A percentile compares a stretch with the other conserved stretches of the same genome.
Evolutionary conservation across 2,888 invertebrate genomes (phyloP).

Genomic region (Deilephila porcellus): DNA sequence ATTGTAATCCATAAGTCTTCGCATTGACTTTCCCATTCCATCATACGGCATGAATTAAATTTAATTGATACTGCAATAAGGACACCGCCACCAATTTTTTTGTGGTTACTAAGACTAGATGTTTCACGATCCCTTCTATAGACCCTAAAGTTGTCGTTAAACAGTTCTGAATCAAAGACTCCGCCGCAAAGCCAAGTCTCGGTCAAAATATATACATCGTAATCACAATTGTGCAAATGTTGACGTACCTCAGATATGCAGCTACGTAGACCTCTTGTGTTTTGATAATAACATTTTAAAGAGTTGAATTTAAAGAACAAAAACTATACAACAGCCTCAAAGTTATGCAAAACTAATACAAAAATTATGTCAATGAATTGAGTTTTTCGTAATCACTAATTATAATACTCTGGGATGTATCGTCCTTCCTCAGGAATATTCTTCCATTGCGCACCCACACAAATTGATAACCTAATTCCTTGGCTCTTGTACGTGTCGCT

Average conservation of each 20-base stretch:
- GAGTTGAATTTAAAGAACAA: constrained; percentile 26
- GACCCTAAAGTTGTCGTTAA: constrained; percentile 14
- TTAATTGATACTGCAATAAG: constrained; percentile 26
- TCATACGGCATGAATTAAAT: constrained; percentile 9
- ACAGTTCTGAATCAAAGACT: constrained; percentile 26
- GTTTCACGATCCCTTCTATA: constrained; percentile 30
- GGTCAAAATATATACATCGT: constrained; percentile 26
- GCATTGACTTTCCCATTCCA: constrained; percentile 29
- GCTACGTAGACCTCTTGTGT: constrained; percentile 21
- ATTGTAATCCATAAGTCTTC: constrained; percentile 30
- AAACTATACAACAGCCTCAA: neutral
- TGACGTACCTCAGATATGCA: constrained; percentile 16
- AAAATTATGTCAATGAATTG: constrained; percentile 10
- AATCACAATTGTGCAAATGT: constrained; percentile 19
- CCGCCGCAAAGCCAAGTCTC: constrained; percentile 27
- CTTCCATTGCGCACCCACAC: constrained; percentile 25
- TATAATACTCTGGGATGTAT: constrained; percentile 3
- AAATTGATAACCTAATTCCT: constrained; percentile 27
- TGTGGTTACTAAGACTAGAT: neutral
- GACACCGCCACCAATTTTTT: constrained; percentile 31
- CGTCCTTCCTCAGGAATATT: constrained; percentile 25
- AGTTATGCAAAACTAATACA: constrained; percentile 8
- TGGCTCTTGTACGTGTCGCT: neutral
- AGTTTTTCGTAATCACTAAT: constrained; percentile 10
- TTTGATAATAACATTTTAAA: constrained; percentile 29